Base-by-base conservation (phyloP, 2,888 invertebrate species). In the Drosophila flavopinicola region DNA sequence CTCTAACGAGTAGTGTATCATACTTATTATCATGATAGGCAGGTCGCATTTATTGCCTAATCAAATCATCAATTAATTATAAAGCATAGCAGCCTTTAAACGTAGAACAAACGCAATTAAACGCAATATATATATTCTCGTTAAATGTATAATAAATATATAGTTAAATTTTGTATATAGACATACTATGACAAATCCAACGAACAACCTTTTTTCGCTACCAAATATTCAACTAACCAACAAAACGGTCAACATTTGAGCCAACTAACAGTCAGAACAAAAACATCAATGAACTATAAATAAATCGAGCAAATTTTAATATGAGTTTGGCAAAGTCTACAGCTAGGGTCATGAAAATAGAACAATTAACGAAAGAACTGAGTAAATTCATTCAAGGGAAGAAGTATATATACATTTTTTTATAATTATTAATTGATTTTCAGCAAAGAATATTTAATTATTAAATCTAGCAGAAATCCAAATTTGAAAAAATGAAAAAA, bases 141-240 rank as follows among this genome's bases (percentile, higher is more conserved):
- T 48, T 52, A 82, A 82, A 70, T 74, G 44, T 73, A 68, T 57
- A 56, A 49, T 42, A 63, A 61, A 72, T 52, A 69, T 58, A 49
- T 56, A 80, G 75, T 41, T 65, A 48, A 75, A 80, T 27, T n/a
- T n/a, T 85, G 85, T 87, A 82, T 57, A 79, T 87, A 79, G 44
- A 69, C 42, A 78, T 68, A 78, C 68, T 51, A 66, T 78, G 41
- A 83, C 68, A 85, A 80, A 87, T 80, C 80, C 80, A 80, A 80
- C 79, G 66, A 80, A 66, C 52, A 72, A 87, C 80, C 80, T 80
- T 87, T 87, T 80, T 80, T 87, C 80, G 80, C 80, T 80, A 80
- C 80, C 80, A 87, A 68, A 57, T 51, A 41, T 58, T 11, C 32
- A 65, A 67, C 58, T 24, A 35, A 17, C 56, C 39, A 38, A 38